Evolutionary conservation across 1,140 invertebrate genomes (phyloP), one percentile per base, ranked within the genome.

Genomic region (Eriocheir sinensis): DNA sequence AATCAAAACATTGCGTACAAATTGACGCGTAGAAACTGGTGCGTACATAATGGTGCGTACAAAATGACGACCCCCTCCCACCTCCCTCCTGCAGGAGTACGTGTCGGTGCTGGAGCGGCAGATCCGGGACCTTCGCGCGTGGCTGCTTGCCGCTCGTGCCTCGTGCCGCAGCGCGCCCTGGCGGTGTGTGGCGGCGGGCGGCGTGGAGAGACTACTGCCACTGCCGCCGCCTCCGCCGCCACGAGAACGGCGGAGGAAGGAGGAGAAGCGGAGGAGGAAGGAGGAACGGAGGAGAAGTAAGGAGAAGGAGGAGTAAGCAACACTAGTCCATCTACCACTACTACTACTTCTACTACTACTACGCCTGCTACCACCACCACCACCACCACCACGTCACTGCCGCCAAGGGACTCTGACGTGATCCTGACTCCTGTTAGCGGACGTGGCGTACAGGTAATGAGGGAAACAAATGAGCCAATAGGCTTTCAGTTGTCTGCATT

Each of bases 151-250:
- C 48, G 95, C 34, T 89, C 85, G 2, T 96, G 95, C 41, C 48
- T 96, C n/a, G 34, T 90, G 3, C 85, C 90, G 2, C 94, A 95
- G 79, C 80, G 89, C 32, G 93, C 41, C 83, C 34, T 89, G 30
- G 44, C 95, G n/a, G 93, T 36, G 3, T 96, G 95, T 36, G 95
- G 95, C n/a, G 95, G 94, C 44, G 95, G 95, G 6, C 30, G 34
- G 90, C 95, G 36, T 96, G 95, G 95, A 40, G 95, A 40, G 94
- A 95, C 32, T 89, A 93, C 93, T 53, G 95, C n/a, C 89, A 93
- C 4, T 53, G 95, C 27, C 81, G 95, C 44, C 95, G 92, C 79
- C 38, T 94, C 53, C 38, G 90, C n/a, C 93, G 95, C 21, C 53
- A 89, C 53, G 44, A 40, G 79, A 85, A 72, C 80, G 80, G 4